phyloP scores from a whole-genome alignment of 2,797 vertebrate genomes.

The Sebastes oblongus region DNA sequence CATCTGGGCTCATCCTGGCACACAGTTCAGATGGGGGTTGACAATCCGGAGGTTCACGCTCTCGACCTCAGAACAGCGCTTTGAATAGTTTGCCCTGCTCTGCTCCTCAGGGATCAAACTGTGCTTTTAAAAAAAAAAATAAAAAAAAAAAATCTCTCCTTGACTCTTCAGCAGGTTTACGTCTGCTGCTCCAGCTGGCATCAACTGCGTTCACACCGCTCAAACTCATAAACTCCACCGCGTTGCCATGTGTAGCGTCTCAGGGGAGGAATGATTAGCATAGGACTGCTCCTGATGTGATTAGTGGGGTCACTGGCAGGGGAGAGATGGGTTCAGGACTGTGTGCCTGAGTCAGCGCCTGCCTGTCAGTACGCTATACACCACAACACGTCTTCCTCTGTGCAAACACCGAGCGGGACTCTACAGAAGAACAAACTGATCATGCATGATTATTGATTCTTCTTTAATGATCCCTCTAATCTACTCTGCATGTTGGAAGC shows the following conservation, averaged over 20 bases:
- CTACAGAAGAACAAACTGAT: background rate
- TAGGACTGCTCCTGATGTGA: constrained; percentile 44
- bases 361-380: constrained; percentile 14
- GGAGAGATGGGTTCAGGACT: constrained; percentile 30
- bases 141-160: constrained; percentile 2
- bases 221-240: constrained; percentile 14
- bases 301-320: constrained; percentile 57
- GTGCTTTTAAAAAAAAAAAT: background rate
- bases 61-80: constrained; percentile 19
- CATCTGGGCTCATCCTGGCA: constrained; percentile 37
- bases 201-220: background rate
- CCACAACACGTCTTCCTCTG: background rate
- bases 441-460: background rate
- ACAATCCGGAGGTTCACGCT: background rate
- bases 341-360: constrained; percentile 24
- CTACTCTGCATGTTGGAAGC: background rate
- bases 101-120: constrained; percentile 26
- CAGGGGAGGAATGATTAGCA: constrained; percentile 51
- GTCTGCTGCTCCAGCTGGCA: constrained; percentile 24
- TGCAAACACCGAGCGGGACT: background rate
- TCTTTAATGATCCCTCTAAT: background rate
- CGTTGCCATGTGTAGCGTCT: constrained; percentile 27
- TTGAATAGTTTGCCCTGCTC: constrained; percentile 23
- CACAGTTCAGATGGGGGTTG: constrained; percentile 35
- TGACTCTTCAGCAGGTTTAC: constrained; percentile 25